phyloP scores from a whole-genome alignment of 2,888 invertebrate species.

The Epinotia brunnichana region DNA sequence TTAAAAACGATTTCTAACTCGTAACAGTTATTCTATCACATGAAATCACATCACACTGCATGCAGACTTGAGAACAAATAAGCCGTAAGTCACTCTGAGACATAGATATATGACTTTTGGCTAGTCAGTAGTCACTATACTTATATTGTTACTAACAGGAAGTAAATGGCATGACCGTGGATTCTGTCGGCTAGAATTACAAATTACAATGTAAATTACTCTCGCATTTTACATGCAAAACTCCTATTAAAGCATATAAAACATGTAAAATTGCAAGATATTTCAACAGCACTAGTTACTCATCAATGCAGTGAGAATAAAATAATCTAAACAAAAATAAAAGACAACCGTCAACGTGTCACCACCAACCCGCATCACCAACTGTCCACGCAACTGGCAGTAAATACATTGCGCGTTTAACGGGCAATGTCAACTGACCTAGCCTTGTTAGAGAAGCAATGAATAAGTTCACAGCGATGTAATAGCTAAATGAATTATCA shows the following conservation, averaged over 20 bases:
- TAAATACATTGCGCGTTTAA: constrained; percentile 29
- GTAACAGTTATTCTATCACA: not conserved
- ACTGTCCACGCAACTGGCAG: not conserved
- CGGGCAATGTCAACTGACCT: not conserved
- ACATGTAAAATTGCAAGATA: constrained; percentile 11
- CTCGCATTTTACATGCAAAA: constrained; percentile 2
- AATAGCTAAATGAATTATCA: constrained; percentile 54
- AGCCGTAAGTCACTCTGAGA: not conserved
- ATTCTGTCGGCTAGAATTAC: constrained; percentile 12
- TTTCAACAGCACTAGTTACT: constrained; percentile 35
- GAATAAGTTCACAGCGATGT: constrained; percentile 50
- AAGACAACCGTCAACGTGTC: constrained; percentile 42
- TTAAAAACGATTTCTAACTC: no score
- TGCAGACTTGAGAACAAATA: not conserved
- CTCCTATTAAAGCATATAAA: constrained; percentile 1
- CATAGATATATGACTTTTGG: constrained; percentile 2
- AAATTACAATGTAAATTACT: constrained; percentile 16
- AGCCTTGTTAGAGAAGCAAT: constrained; percentile 52
- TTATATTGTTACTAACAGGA: constrained; percentile 22
- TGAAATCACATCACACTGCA: no score
- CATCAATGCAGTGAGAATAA: constrained; percentile 40
- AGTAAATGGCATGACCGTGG: constrained; percentile 13
- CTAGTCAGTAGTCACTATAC: constrained; percentile 1
- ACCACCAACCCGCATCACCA: constrained; percentile 10
- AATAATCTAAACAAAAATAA: constrained; percentile 40